A percentile compares a stretch with the other conserved stretches of the same genome.
These are phyloP conservation scores for Corticium candelabrum DNA, from an alignment of 37 sponge, comb jelly and placozoan genomes.

Conservation along the genomic window DNA sequence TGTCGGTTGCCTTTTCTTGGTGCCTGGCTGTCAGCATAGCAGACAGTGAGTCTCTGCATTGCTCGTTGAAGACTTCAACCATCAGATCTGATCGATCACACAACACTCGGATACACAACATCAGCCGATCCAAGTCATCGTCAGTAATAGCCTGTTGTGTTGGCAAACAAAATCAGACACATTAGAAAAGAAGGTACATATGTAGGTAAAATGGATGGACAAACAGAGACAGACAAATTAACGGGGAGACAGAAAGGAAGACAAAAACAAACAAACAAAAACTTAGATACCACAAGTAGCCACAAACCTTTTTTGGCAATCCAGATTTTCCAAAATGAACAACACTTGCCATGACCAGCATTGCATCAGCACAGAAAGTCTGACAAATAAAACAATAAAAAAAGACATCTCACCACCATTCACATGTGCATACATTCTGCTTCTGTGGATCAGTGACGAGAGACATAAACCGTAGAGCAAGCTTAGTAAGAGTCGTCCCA, in stretches of 20 bases:
- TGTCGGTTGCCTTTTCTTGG: constrained; percentile 8
- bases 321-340: constrained; percentile 86
- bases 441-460: constrained; percentile 42
- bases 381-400: constrained; percentile 8
- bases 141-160: constrained; percentile 81
- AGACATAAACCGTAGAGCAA: constrained; percentile 57
- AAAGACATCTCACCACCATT: neutral
- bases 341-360: constrained; percentile 89
- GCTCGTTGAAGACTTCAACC: constrained; percentile 53
- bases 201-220: too few species aligned
- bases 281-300: too few species aligned
- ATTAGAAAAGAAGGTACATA: constrained; percentile 7
- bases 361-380: constrained; percentile 77
- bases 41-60: constrained; percentile 47
- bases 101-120: constrained; percentile 73
- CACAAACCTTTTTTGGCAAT: constrained; percentile 78
- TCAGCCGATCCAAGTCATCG: constrained; percentile 83
- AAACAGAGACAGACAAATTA: too few species aligned
- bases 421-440: constrained; percentile 47
- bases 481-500: constrained; percentile 85
- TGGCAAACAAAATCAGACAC: neutral
- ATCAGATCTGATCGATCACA: constrained; percentile 53
- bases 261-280: too few species aligned
- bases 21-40: constrained; percentile 36
- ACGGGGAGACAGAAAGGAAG: too few species aligned